Evolutionary conservation across 2,113 vertebrate genomes (phyloP).

Genomic region (Phyllostomus discolor): DNA sequence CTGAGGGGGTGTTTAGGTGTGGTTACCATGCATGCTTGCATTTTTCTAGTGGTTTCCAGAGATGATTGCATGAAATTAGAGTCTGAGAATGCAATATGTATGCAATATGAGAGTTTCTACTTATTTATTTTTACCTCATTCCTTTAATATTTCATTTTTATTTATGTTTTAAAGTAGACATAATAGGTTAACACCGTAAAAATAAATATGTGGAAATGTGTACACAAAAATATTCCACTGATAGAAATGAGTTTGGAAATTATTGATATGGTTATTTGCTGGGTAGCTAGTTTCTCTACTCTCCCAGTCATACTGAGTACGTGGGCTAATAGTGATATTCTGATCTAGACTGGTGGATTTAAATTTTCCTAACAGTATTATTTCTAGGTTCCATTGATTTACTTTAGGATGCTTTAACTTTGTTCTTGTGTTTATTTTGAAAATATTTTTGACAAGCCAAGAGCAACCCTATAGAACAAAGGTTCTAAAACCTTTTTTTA

Average conservation of each 20-base stretch:
- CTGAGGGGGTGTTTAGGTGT: background rate
- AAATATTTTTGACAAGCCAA: conserved; percentile 14
- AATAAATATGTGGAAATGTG: background rate
- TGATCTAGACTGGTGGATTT: background rate
- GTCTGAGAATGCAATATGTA: background rate
- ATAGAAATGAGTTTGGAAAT: background rate
- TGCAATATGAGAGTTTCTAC: background rate
- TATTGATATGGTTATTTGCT: background rate
- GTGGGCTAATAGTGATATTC: background rate
- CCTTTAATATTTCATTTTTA: background rate
- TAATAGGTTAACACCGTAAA: background rate
- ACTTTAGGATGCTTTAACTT: background rate
- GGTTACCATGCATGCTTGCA: background rate
- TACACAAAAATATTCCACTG: background rate
- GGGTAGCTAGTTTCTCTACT: background rate
- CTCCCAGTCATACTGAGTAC: background rate
- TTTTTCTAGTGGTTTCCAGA: background rate
- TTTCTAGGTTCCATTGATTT: background rate
- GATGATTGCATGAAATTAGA: background rate
- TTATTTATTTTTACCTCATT: background rate
- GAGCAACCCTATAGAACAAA: background rate
- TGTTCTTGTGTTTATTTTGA: conserved; percentile 33
- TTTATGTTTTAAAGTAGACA: background rate
- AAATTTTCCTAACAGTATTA: background rate
- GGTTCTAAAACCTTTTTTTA: background rate